Evolutionary conservation across 1,140 invertebrate genomes (phyloP), one percentile per base, ranked within the genome.

Genomic region (Tachypleus tridentatus): DNA sequence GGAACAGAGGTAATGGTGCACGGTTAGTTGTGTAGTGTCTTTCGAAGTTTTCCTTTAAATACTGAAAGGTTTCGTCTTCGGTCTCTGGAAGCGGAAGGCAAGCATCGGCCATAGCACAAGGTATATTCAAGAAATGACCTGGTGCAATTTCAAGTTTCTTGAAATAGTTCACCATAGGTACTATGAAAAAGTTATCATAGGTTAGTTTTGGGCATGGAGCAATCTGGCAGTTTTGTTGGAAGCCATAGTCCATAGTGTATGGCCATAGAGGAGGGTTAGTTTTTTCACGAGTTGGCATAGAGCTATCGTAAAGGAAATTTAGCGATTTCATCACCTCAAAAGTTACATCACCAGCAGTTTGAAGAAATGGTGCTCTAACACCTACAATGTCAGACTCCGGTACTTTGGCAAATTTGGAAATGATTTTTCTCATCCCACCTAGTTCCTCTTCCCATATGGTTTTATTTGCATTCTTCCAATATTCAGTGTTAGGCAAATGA

Each of bases 391-490:
- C 71, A 10, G 74, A 68, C 60, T 68, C 58, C 7, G 72, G 70
- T 49, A 76, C 71, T 29, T 68, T 61, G 4, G 70, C 73, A 61
- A 71, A 73, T 6, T 69, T 71, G 8, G 69, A 67, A 4, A 76
- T 11, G 57, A 70, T 71, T 63, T 70, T 58, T 60, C 70, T 65
- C 65, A 76, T 69, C 3, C 74, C 76, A 11, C 67, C 69, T 57
- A 78, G 74, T 69, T 77, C 76, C 8, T 71, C 64, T 49, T 65
- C 65, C 72, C 69, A 73, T 58, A 70, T 61, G 29, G 72, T 62
- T 11, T 59, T 91, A 53, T 81, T 83, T 47, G 90, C 91, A 57
- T 85, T 83, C 4, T 84, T 83, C 91, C 91, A 95, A 78, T 61
- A 63, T 49, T 71, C 64, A 6, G 63, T 67, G 57, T 64, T 60